Evolutionary conservation across 2,797 vertebrate genomes (phyloP).

Genomic region (Cuculus canorus): DNA sequence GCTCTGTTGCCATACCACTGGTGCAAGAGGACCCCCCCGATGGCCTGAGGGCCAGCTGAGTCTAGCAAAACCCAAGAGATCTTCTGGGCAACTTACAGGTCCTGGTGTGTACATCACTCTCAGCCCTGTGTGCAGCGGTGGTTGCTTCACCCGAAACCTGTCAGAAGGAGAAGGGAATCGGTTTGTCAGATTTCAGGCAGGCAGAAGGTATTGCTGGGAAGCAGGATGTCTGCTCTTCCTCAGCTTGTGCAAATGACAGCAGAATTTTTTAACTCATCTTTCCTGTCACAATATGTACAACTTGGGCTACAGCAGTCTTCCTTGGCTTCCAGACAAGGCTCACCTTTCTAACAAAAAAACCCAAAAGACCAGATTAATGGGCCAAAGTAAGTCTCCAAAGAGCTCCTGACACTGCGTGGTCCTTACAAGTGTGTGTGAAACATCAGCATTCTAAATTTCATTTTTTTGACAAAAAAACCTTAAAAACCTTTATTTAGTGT

Average conservation of each 20-base stretch:
- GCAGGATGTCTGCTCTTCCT: background rate
- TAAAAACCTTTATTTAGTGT: background rate
- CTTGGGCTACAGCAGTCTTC: background rate
- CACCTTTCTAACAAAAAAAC: background rate
- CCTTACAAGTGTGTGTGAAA: background rate
- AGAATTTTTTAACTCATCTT: background rate
- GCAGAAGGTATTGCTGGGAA: background rate
- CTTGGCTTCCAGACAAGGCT: background rate
- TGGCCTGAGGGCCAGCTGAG: background rate
- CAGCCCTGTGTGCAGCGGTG: conserved; percentile 82
- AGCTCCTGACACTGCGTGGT: background rate
- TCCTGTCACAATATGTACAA: background rate
- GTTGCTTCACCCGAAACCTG: conserved; percentile 90
- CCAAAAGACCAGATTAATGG: background rate
- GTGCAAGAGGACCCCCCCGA: background rate
- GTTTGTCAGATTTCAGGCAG: background rate
- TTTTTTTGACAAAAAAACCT: background rate
- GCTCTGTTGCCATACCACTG: background rate
- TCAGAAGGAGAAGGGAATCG: conserved; percentile 19
- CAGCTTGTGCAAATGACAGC: background rate
- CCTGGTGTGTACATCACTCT: conserved; percentile 84
- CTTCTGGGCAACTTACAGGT: conserved; percentile 80
- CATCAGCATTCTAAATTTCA: background rate
- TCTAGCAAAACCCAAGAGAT: background rate
- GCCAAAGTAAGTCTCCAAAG: background rate